Evolutionary conservation across 2,888 invertebrate genomes (phyloP).

Genomic region (Helobdella robusta): DNA sequence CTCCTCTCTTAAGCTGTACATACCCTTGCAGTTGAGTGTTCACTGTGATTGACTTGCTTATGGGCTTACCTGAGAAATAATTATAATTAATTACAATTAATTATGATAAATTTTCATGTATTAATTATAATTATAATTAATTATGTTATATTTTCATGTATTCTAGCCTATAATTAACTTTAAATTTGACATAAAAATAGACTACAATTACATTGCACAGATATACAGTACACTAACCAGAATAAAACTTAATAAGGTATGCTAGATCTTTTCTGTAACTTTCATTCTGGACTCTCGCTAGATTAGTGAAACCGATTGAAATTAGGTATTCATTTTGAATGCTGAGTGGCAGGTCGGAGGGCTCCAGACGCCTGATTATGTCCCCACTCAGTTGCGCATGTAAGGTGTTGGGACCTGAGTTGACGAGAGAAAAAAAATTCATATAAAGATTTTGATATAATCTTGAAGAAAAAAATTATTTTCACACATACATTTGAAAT

Average conservation of each 20-base stretch:
- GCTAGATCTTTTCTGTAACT: slow-evolving; percentile 45
- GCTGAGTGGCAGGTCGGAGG: slow-evolving; percentile 48
- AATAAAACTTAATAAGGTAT: slow-evolving; percentile 47
- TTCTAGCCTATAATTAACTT: too few relatives aligned
- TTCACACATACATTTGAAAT: too few relatives aligned
- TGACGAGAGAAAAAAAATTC: too few relatives aligned
- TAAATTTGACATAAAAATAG: too few relatives aligned
- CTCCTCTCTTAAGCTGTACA: slow-evolving; percentile 47
- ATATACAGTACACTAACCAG: slow-evolving; percentile 40
- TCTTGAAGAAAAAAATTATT: too few relatives aligned
- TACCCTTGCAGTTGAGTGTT: slow-evolving; percentile 44
- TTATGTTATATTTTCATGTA: too few relatives aligned
- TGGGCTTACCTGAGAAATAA: slow-evolving; percentile 45
- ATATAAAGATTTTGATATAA: too few relatives aligned
- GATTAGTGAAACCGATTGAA: slow-evolving; percentile 45
- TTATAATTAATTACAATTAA: slow-evolving; percentile 19
- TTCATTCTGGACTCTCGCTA: slow-evolving; percentile 45
- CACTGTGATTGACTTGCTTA: slow-evolving; percentile 46
- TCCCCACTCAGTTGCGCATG: slow-evolving; percentile 50
- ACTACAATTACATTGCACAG: too few relatives aligned
- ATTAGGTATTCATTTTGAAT: slow-evolving; percentile 50
- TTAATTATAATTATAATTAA: background rate
- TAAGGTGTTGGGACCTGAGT: slow-evolving; percentile 44
- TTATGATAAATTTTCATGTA: background rate
- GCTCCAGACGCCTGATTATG: slow-evolving; percentile 45